A percentile compares a stretch with the other conserved stretches of the same genome.
phyloP scores from a whole-genome alignment of 2,113 vertebrate genomes.

The Pangasianodon hypophthalmus region DNA sequence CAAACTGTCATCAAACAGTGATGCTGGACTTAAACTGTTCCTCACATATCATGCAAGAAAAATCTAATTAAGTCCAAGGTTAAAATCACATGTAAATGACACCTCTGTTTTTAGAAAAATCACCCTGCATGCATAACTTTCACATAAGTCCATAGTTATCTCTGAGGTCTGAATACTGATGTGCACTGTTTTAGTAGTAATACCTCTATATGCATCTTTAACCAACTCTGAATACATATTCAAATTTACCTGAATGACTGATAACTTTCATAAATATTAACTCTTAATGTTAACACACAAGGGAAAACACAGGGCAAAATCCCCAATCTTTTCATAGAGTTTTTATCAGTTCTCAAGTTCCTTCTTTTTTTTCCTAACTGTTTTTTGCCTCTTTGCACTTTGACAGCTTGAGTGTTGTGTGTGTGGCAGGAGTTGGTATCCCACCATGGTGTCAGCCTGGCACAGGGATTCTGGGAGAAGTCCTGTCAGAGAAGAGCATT shows the following conservation, averaged over 20 bases:
- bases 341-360: constrained; percentile 11
- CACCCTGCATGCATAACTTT: background rate
- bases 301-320: background rate
- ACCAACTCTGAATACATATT: background rate
- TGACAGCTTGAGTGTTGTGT: constrained; percentile 34
- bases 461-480: constrained; percentile 24
- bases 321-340: background rate
- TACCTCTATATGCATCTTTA: background rate
- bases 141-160: background rate
- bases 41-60: background rate
- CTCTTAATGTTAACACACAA: background rate
- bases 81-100: background rate
- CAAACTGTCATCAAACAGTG: background rate
- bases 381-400: constrained; percentile 16
- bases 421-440: constrained; percentile 24
- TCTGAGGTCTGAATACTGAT: background rate
- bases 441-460: constrained; percentile 24
- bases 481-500: constrained; percentile 26
- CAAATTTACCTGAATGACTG: background rate
- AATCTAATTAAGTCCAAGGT: background rate
- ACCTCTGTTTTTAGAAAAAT: background rate
- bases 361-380: background rate
- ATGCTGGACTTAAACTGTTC: background rate
- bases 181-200: background rate
- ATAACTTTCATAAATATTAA: background rate